phyloP scores from a whole-genome alignment of 2,113 vertebrate genomes.

The Panthera tigris region DNA sequence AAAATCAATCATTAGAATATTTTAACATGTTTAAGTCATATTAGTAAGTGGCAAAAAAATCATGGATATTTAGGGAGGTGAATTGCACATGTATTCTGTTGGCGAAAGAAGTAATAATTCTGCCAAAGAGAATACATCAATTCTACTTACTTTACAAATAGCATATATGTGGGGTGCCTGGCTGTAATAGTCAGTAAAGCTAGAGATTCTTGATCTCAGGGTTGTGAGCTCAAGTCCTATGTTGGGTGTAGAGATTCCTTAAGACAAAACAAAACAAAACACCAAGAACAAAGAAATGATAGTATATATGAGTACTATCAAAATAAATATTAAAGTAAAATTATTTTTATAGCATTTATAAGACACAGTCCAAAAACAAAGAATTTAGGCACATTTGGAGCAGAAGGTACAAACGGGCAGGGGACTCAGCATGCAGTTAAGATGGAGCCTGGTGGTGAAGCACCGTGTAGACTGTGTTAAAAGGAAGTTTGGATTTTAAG shows the following conservation, averaged over 20 bases:
- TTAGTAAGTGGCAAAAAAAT: not conserved
- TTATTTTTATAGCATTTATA: not conserved
- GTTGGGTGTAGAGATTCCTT: not conserved
- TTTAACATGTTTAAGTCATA: not conserved
- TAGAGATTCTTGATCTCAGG: not conserved
- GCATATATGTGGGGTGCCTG: not conserved
- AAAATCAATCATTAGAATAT: not conserved
- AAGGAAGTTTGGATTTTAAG: not conserved
- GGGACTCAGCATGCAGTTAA: not conserved
- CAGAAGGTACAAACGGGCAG: not conserved
- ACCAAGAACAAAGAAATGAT: not conserved
- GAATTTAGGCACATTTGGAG: not conserved
- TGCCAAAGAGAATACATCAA: not conserved
- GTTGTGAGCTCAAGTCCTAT: not conserved
- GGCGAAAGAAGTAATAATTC: not conserved
- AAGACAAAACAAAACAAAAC: not conserved
- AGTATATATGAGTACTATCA: not conserved
- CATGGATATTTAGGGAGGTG: not conserved
- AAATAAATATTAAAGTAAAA: not conserved
- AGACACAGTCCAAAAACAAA: not conserved
- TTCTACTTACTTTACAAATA: not conserved
- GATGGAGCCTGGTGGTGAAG: not conserved
- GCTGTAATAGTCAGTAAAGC: not conserved
- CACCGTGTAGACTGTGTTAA: not conserved
- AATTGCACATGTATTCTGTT: not conserved